Evolutionary conservation across 2,113 vertebrate genomes (phyloP).

Genomic region (Copsychus sechellarum): DNA sequence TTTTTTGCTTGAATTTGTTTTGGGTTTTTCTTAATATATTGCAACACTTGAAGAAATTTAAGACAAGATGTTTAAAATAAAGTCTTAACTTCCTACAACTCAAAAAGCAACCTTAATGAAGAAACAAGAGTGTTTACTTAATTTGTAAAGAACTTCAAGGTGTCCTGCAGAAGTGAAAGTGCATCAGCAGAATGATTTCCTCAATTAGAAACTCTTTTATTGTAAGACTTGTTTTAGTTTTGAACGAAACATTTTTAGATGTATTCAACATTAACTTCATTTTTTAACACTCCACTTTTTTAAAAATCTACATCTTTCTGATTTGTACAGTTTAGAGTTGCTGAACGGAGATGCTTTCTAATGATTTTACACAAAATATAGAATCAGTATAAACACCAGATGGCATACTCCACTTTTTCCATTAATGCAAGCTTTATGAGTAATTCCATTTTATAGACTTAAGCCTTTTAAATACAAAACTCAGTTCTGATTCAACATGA

Average conservation of each 20-base stretch:
- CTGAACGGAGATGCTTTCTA: background rate
- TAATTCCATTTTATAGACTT: background rate
- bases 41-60: background rate
- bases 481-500: background rate
- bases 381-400: background rate
- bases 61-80: background rate
- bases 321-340: background rate
- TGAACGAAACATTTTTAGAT: background rate
- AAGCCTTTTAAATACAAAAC: background rate
- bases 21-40: background rate
- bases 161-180: background rate
- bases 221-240: background rate
- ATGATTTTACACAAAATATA: background rate
- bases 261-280: background rate
- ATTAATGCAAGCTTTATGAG: background rate
- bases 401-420: background rate
- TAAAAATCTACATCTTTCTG: background rate
- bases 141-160: background rate
- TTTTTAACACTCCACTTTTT: background rate
- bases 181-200: background rate
- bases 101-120: background rate
- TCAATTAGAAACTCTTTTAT: background rate
- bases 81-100: background rate
- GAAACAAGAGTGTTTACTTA: background rate
- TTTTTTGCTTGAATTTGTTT: background rate